Conservation (phyloP, 1,140 invertebrate genomes). For the Microplitis mediator region DNA sequence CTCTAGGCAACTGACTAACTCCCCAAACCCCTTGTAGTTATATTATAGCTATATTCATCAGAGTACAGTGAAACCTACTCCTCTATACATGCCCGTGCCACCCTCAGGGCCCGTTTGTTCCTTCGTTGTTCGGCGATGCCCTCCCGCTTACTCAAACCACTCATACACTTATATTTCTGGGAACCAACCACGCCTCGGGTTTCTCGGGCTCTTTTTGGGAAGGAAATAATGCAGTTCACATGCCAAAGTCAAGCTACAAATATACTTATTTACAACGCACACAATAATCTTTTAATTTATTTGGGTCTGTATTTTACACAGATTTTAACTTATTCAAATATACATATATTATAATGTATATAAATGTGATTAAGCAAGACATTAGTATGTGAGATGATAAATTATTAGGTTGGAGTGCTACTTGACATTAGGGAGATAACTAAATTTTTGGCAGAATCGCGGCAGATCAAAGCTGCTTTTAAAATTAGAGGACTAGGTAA, state of each 20-base stretch:
- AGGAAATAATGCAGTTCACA: no score
- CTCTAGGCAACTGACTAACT: background rate
- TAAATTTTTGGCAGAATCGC: constrained; percentile 8
- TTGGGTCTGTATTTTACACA: no score
- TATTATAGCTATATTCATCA: no score
- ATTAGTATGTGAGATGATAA: background rate
- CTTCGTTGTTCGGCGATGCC: constrained; percentile 3
- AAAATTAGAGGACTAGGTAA: constrained; percentile 45
- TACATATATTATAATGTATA: no score
- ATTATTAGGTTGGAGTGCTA: background rate
- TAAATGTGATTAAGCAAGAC: background rate
- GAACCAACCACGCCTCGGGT: constrained; percentile 47
- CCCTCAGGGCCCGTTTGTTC: background rate
- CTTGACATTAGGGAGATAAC: background rate
- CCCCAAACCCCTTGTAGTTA: no score
- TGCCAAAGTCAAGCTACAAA: no score
- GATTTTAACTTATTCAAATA: no score
- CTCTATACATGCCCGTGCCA: constrained; percentile 13
- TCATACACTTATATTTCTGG: constrained; percentile 43
- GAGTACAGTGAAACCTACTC: background rate
- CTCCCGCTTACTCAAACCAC: constrained; percentile 25
- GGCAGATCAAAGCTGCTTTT: constrained; percentile 40
- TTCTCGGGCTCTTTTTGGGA: constrained; percentile 16
- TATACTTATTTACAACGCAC: no score
- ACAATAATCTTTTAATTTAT: no score